A percentile compares a stretch with the other conserved stretches of the same genome.
These are phyloP conservation scores for Bombus sylvicola DNA, from an alignment of 1,140 invertebrate genomes.

Conservation along the genomic window DNA sequence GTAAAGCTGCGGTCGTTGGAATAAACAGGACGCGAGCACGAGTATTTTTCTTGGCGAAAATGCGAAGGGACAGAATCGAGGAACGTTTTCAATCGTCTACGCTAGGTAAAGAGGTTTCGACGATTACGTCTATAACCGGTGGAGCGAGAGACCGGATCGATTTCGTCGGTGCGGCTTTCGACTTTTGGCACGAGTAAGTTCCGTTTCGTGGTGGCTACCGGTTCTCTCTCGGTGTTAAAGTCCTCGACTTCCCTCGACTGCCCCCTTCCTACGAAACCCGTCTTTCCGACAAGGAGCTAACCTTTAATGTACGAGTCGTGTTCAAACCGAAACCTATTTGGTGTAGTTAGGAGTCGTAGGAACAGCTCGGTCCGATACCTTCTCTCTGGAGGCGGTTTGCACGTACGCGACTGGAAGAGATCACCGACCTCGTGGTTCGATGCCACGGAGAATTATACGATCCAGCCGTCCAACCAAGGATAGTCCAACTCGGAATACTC, in stretches of 20 bases:
- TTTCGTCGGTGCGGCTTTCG: slow-evolving; percentile 40
- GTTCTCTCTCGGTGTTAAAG: slow-evolving; percentile 45
- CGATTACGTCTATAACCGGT: not conserved
- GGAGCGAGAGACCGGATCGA: slow-evolving; percentile 1
- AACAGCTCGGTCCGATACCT: slow-evolving; percentile 64
- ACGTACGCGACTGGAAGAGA: slow-evolving; percentile 42
- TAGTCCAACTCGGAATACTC: slow-evolving; percentile 16
- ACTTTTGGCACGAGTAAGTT: slow-evolving; percentile 53
- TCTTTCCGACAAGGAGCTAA: slow-evolving; percentile 64
- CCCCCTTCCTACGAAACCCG: not conserved
- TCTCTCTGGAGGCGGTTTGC: slow-evolving; percentile 22
- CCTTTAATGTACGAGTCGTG: slow-evolving; percentile 80
- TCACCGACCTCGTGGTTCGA: slow-evolving; percentile 59
- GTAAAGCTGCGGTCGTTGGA: not conserved
- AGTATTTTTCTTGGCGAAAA: not conserved
- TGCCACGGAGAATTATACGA: slow-evolving; percentile 58
- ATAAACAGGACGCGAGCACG: not conserved
- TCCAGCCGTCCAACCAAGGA: slow-evolving; percentile 31
- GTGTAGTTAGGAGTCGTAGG: slow-evolving; percentile 73
- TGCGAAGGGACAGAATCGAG: not conserved
- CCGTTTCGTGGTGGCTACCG: slow-evolving; percentile 31
- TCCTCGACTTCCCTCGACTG: slow-evolving; percentile 42
- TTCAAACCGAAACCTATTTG: slow-evolving; percentile 77
- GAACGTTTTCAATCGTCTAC: not conserved
- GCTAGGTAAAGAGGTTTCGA: not conserved